A percentile compares a stretch with the other conserved stretches of the same genome.
Evolutionary conservation across 2,797 vertebrate species (phyloP).

Genomic region (Cirrhinus mrigala): DNA sequence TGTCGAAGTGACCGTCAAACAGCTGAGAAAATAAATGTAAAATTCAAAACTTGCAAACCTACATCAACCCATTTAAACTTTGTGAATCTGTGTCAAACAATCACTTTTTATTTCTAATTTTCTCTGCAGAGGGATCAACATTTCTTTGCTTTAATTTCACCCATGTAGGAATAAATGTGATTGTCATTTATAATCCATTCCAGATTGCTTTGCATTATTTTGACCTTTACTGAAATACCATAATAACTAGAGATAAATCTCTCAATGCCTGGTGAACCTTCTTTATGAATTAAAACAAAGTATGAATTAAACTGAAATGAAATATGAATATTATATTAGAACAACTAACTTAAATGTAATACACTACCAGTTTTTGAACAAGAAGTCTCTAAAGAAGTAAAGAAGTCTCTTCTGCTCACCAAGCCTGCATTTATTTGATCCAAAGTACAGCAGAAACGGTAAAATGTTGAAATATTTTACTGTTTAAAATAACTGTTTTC

Average conservation of each 20-base stretch:
- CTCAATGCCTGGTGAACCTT: no score
- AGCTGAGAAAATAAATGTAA: slow-evolving; percentile 76
- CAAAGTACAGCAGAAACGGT: no score
- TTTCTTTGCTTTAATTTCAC: background rate
- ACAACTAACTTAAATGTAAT: no score
- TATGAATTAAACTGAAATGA: background rate
- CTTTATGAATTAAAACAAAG: background rate
- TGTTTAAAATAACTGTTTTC: no score
- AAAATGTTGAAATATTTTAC: no score
- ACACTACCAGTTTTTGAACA: no score
- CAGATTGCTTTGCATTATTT: background rate
- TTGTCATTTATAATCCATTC: background rate
- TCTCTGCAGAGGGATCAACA: no score
- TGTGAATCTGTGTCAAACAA: background rate
- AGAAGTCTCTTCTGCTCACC: no score
- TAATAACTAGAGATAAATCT: background rate
- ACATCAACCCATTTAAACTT: background rate
- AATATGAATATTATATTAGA: background rate
- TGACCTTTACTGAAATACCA: background rate
- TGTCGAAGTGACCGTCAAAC: slow-evolving; percentile 95
- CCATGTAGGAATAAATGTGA: background rate
- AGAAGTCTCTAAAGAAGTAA: no score
- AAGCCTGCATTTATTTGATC: no score
- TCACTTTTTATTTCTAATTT: background rate
- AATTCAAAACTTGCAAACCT: background rate